Conservation (phyloP, 2,888 invertebrate species). For the Phalera bucephala region DNA sequence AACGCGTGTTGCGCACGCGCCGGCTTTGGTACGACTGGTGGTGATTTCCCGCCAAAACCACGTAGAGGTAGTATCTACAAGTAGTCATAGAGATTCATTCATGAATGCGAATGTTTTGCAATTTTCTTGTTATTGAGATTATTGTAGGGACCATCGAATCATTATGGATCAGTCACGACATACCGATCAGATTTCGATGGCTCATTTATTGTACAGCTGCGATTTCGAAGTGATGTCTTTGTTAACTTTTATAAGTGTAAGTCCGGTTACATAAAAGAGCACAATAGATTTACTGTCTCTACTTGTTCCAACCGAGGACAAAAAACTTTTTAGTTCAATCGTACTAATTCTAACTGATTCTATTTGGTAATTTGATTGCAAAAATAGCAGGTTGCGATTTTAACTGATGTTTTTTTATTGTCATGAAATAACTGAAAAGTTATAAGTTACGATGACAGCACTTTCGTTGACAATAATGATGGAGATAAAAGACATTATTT, state of each 20-base stretch:
- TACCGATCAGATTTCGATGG: conserved; percentile 10
- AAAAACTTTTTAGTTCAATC: too few species aligned
- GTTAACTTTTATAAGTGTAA: not conserved
- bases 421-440: too few species aligned
- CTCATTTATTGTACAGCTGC: conserved; percentile 14
- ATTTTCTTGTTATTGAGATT: conserved; percentile 50
- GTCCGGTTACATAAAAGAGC: not conserved
- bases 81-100: conserved; percentile 64
- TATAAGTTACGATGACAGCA: too few species aligned
- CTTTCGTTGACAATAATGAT: too few species aligned
- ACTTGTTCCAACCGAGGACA: too few species aligned
- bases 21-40: conserved; percentile 66
- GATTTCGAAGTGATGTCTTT: conserved; percentile 15
- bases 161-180: conserved; percentile 44
- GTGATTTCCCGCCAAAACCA: conserved; percentile 75
- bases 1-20: conserved; percentile 79
- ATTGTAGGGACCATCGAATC: conserved; percentile 42
- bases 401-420: too few species aligned
- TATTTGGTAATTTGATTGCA: not conserved
- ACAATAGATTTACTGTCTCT: not conserved
- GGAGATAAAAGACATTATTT: too few species aligned
- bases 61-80: conserved; percentile 55
- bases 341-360: not conserved
- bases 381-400: too few species aligned
- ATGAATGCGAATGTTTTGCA: conserved; percentile 61